phyloP scores from a whole-genome alignment of 2,797 vertebrate species.

The Fringilla coelebs region DNA sequence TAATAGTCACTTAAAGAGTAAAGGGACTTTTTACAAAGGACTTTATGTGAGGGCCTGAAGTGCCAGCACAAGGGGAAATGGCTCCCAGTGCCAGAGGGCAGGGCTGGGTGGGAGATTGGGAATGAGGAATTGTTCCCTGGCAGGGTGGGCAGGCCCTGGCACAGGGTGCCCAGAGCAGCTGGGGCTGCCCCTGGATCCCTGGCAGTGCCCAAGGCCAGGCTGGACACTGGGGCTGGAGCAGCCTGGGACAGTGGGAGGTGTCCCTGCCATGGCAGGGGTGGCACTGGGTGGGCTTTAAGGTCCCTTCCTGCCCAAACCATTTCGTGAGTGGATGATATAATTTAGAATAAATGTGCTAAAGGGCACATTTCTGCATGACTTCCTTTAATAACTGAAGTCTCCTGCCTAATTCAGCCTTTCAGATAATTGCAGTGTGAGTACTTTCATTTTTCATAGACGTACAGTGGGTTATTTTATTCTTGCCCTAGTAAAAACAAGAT shows the following conservation, averaged over 20 bases:
- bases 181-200: not conserved
- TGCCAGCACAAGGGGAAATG: not conserved
- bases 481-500: not conserved
- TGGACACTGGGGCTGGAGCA: not conserved
- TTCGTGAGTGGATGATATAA: not conserved
- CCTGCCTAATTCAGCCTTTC: slow-evolving; percentile 39
- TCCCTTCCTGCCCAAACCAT: not conserved
- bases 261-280: not conserved
- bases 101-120: not conserved
- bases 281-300: not conserved
- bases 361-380: slow-evolving; percentile 61
- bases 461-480: slow-evolving; percentile 48
- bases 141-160: not conserved
- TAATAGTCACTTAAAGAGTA: slow-evolving; percentile 14
- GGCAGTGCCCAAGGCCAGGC: not conserved
- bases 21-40: not conserved
- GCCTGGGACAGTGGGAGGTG: not conserved
- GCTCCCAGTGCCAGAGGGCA: not conserved
- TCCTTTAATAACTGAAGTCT: slow-evolving; percentile 36
- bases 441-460: slow-evolving; percentile 55
- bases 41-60: accelerated
- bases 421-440: slow-evolving; percentile 26
- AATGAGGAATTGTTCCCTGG: not conserved
- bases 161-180: not conserved
- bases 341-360: slow-evolving; percentile 45